These are phyloP conservation scores for Tilapia sparmanii DNA, from an alignment of 2,113 vertebrate genomes.

Conservation along the genomic window DNA sequence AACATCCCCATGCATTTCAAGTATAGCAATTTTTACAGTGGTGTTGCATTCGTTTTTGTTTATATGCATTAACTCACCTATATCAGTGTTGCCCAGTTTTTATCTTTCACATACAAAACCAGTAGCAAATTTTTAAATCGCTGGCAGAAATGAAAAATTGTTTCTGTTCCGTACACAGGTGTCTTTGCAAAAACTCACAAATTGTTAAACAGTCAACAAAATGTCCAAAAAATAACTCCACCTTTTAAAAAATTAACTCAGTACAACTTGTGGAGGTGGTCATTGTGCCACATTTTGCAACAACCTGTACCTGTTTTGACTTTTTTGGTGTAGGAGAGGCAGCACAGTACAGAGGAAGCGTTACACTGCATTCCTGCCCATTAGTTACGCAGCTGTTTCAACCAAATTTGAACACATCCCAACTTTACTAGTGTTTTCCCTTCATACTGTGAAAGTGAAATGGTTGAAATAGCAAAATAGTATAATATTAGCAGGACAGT, in stretches of 20 bases:
- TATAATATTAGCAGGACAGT: background rate
- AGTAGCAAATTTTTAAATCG: background rate
- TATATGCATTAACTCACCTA: background rate
- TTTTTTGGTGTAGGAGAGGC: background rate
- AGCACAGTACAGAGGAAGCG: background rate
- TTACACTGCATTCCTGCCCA: background rate
- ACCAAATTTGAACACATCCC: background rate
- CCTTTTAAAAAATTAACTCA: background rate
- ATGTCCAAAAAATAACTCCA: background rate
- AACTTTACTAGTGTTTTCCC: background rate
- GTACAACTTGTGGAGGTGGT: background rate
- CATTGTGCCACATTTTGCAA: background rate
- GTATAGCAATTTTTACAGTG: background rate
- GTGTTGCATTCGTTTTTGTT: background rate
- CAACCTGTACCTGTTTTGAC: background rate
- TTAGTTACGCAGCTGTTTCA: background rate
- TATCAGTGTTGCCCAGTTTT: background rate
- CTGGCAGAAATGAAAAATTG: background rate
- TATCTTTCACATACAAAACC: background rate
- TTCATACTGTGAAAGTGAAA: background rate
- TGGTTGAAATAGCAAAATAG: background rate
- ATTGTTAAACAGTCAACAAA: background rate
- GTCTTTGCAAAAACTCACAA: background rate
- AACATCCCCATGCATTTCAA: background rate
- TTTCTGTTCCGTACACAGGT: background rate